Conservation (phyloP, 2,797 vertebrate species). For the Sebastes iracundus region DNA sequence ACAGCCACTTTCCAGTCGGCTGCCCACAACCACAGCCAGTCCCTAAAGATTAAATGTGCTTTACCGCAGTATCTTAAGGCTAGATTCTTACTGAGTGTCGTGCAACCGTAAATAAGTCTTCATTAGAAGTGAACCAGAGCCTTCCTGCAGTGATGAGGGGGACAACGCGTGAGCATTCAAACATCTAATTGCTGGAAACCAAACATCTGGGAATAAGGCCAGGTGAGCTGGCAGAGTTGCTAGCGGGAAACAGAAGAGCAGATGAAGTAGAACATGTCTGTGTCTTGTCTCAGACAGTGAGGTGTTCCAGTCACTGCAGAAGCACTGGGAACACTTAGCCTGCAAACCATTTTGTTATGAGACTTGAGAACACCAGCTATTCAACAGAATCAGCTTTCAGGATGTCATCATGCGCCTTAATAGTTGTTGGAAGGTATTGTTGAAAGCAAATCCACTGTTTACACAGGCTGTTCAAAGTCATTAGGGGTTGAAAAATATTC, state of each 20-base stretch:
- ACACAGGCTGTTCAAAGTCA: conserved; percentile 68
- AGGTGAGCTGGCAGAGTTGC: conserved; percentile 73
- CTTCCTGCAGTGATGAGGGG: conserved; percentile 57
- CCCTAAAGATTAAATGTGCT: conserved; percentile 61
- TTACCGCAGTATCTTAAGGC: conserved; percentile 62
- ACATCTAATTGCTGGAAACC: conserved; percentile 75
- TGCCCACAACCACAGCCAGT: conserved; percentile 68
- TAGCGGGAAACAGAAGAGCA: conserved; percentile 66
- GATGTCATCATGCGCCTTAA: conserved; percentile 61
- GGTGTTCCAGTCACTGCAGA: conserved; percentile 62
- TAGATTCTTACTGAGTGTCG: conserved; percentile 46
- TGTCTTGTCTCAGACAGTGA: conserved; percentile 66
- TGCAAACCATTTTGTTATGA: conserved; percentile 63
- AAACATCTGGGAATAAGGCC: conserved; percentile 75
- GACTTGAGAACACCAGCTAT: conserved; percentile 48
- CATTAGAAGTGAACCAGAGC: conserved; percentile 61
- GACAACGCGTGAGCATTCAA: conserved; percentile 68
- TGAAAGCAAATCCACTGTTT: conserved; percentile 78
- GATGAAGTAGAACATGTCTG: conserved; percentile 74
- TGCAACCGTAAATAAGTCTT: conserved; percentile 72
- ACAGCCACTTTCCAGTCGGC: conserved; percentile 67
- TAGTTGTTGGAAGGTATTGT: conserved; percentile 71
- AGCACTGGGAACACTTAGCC: conserved; percentile 61
- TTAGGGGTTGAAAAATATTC: conserved; percentile 59
- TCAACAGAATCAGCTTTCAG: conserved; percentile 72